Conservation (phyloP, 2,888 invertebrate genomes). For the Parelbella ahira region DNA sequence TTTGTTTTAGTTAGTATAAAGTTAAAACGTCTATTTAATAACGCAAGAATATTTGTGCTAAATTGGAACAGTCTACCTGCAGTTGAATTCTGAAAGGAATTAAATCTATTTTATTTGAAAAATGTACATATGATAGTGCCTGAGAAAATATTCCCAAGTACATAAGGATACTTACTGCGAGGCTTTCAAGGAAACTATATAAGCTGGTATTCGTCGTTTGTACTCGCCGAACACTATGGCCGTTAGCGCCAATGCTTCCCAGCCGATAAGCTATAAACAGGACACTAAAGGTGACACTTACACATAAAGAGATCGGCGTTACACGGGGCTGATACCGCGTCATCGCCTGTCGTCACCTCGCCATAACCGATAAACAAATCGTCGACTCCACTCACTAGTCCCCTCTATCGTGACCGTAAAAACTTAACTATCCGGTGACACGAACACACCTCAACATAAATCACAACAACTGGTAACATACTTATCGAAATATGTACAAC, state of each 20-base stretch:
- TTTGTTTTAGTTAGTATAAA: too few species aligned
- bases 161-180: too few species aligned
- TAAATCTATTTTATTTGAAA: too few species aligned
- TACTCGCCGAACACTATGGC: slow-evolving; percentile 7
- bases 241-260: slow-evolving; percentile 41
- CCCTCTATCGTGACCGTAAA: slow-evolving; percentile 72
- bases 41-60: too few species aligned
- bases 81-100: too few species aligned
- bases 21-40: too few species aligned
- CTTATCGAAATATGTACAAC: slow-evolving; percentile 71
- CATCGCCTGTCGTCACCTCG: slow-evolving; percentile 68
- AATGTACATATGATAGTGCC: too few species aligned
- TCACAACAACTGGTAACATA: slow-evolving; percentile 61
- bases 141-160: too few species aligned
- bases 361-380: slow-evolving; percentile 69
- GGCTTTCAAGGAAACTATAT: slow-evolving; percentile 1
- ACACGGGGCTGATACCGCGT: slow-evolving; percentile 58
- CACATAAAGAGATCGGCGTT: slow-evolving; percentile 68
- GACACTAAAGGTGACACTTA: slow-evolving; percentile 70
- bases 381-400: slow-evolving; percentile 58
- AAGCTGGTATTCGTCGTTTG: neutral
- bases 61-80: too few species aligned
- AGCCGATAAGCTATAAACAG: slow-evolving; percentile 68
- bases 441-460: slow-evolving; percentile 72
- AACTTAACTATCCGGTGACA: slow-evolving; percentile 75